Evolutionary conservation across 2,888 invertebrate genomes (phyloP).

Genomic region (Cotesia congregata): DNA sequence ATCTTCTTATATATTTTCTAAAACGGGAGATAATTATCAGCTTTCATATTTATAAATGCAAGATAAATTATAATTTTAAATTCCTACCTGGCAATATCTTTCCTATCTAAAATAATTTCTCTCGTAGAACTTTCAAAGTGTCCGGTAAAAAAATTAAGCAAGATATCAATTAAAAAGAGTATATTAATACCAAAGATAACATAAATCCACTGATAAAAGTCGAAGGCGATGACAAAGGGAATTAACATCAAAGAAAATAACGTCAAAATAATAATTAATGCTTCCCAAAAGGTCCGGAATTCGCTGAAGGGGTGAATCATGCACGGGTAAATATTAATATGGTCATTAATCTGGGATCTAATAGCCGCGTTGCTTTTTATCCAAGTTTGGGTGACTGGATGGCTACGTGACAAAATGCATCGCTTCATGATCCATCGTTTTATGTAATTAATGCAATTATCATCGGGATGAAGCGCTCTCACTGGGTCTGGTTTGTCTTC

Average conservation of each 20-base stretch:
- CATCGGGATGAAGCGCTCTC: slow-evolving; percentile 43
- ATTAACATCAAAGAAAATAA: slow-evolving; percentile 56
- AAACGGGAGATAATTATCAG: not conserved
- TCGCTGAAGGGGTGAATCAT: slow-evolving; percentile 70
- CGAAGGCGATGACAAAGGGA: slow-evolving; percentile 63
- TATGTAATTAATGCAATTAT: slow-evolving; percentile 39
- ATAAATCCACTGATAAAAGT: slow-evolving; percentile 48
- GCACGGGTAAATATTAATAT: slow-evolving; percentile 59
- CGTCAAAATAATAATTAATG: slow-evolving; percentile 60
- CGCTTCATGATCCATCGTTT: slow-evolving; percentile 53
- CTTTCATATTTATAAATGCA: not conserved
- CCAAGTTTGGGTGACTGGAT: slow-evolving; percentile 56
- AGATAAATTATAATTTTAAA: not conserved
- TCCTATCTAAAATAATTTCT: slow-evolving; percentile 59
- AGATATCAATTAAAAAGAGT: slow-evolving; percentile 60
- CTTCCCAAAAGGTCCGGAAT: slow-evolving; percentile 66
- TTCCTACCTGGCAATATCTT: slow-evolving; percentile 55
- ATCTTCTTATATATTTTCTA: slow-evolving; percentile 27
- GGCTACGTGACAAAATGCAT: slow-evolving; percentile 53
- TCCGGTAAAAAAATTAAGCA: slow-evolving; percentile 65
- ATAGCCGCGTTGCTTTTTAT: slow-evolving; percentile 65
- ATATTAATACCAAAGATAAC: slow-evolving; percentile 54
- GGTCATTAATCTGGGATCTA: slow-evolving; percentile 64
- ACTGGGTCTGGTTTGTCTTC: slow-evolving; percentile 49
- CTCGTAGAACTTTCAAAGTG: slow-evolving; percentile 60